Evolutionary conservation across 1,140 invertebrate genomes (phyloP).

Genomic region (Cryptotermes secundus): DNA sequence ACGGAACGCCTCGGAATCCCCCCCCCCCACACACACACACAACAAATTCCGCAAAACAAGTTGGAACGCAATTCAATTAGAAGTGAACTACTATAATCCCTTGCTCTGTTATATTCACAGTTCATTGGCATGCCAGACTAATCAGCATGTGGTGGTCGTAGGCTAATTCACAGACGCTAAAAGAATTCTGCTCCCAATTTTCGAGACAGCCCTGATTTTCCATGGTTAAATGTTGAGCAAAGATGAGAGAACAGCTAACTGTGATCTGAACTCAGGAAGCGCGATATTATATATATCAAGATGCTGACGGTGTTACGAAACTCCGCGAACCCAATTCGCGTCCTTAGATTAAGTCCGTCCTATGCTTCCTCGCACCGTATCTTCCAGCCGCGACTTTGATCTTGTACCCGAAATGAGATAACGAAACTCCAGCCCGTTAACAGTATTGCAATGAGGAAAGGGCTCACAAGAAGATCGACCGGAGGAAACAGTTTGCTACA

Average conservation of each 20-base stretch:
- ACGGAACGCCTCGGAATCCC: no score
- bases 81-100: neutral
- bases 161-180: neutral
- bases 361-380: neutral
- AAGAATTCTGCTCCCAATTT: no score
- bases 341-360: neutral
- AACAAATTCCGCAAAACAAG: neutral
- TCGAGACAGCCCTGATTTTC: no score
- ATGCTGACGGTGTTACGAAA: neutral
- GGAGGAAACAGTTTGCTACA: neutral
- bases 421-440: neutral
- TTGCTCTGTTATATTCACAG: neutral
- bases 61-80: neutral
- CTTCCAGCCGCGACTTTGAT: neutral
- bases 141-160: neutral
- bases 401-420: neutral
- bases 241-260: neutral
- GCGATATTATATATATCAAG: neutral
- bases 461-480: neutral
- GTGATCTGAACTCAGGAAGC: neutral
- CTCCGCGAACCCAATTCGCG: neutral
- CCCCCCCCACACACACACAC: no score
- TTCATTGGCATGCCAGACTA: neutral
- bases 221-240: no score
- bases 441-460: neutral